phyloP scores from a whole-genome alignment of 2,797 vertebrate genomes.

The Cichlasoma orientale region DNA sequence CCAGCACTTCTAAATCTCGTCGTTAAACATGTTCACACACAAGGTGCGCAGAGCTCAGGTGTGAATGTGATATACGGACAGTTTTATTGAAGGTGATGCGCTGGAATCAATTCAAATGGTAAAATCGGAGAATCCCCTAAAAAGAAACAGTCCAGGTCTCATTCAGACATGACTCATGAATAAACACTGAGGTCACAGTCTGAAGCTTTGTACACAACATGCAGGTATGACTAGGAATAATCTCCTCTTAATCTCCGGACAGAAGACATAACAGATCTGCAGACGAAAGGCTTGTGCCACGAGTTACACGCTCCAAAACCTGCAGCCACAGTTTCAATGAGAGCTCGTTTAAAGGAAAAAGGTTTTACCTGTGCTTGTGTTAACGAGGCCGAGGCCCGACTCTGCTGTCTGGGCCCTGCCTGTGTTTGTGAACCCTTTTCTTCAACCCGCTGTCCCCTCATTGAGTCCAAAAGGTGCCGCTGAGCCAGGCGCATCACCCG shows the following conservation, averaged over 20 bases:
- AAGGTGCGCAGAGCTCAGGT: background rate
- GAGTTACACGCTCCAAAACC: background rate
- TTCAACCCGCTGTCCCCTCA: slow-evolving; percentile 28
- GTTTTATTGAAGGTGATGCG: background rate
- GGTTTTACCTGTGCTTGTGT: slow-evolving; percentile 65
- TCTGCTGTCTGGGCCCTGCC: slow-evolving; percentile 24
- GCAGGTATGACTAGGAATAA: background rate
- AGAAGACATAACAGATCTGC: background rate
- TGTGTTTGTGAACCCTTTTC: slow-evolving; percentile 34
- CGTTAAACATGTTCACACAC: background rate
- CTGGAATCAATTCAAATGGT: background rate
- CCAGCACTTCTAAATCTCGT: background rate
- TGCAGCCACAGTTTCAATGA: background rate
- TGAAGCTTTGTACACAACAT: background rate
- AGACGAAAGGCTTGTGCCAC: rapidly evolving
- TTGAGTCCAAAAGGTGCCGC: slow-evolving; percentile 63
- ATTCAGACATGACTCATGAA: background rate
- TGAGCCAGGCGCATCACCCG: slow-evolving; percentile 70
- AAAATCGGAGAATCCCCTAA: background rate
- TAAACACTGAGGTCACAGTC: background rate
- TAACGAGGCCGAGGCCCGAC: slow-evolving; percentile 46
- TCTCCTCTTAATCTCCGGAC: background rate
- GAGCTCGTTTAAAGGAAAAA: background rate
- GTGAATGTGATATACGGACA: background rate
- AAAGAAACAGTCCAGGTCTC: background rate